Evolutionary conservation across 2,797 vertebrate genomes (phyloP), one percentile per base, ranked within the genome.

Genomic region (Sus cebifrons): DNA sequence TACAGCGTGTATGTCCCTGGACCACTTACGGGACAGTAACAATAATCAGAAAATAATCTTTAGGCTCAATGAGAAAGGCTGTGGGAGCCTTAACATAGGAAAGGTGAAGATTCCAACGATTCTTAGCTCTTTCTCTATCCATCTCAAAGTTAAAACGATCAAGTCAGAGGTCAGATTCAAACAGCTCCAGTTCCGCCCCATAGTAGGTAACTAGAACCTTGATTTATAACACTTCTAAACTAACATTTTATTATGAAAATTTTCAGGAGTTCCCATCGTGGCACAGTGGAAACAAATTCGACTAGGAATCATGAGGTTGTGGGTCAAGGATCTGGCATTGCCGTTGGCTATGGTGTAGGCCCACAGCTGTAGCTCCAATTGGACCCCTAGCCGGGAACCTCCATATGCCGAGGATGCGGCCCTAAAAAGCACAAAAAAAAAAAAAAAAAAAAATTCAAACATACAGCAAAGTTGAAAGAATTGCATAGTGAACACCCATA

Each of bases 381-480:
- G 6, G 9, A 49, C 44, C 44, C 9, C 44, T 49, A 49, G 44
- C 44, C 44, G 44, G 44, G 44, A 49, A 49, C 44, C 44, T 49
- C 44, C 44, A 49, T 49, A 49, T 49, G 44, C 44, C 44, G 9
- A 6, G 44, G 44, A 10, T 49, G 44, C 44, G 9, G 44, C 44
- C 44, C 44, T 49, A 49, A 49, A 49, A 49, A 49, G 44, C 44
- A 6, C 44, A 3, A 36, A 36, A 36, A 36, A 36, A 36, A 36
- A 36, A 36, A 36, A 36, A 36, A 36, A 36, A 36, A 36, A 36
- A 36, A 36, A 6, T 9, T 49, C 6, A 91, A 93, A 84, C 29
- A 62, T 56, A 82, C 13, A 89, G 56, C 64, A 82, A 92, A 89
- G 67, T 0, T 90, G n/a, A 71, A 93, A 95, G 65, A 93, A 81